Evolutionary conservation across 2,113 vertebrate genomes (phyloP), one percentile per base, ranked within the genome.

Genomic region (Lophura nycthemera): DNA sequence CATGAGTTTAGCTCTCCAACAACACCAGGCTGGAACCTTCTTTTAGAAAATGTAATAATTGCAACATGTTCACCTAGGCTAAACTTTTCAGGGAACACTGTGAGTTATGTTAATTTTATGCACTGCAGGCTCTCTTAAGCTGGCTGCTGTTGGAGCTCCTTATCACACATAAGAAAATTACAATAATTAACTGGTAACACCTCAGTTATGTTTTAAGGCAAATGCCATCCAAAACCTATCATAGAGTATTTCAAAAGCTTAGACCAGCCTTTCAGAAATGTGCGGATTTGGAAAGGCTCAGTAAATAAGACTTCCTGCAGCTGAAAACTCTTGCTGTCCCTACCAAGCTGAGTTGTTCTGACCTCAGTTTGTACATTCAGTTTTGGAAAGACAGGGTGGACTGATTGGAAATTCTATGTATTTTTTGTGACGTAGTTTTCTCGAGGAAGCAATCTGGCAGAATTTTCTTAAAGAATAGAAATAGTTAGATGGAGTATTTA

Each of bases 141-240:
- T 42, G 56, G 71, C 92, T 96, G 92, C 95, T 96, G 63, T 89
- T 94, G 96, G 96, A 97, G 85, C 88, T 95, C 88, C 89, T 96
- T 97, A 97, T 77, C 93, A 90, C 93, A 96, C 63, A 71, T 90
- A 95, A 40, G 96, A 98, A 98, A 98, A 98, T 97, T 96, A 96
- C 95, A 98, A 97, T 97, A 97, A 97, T 97, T 97, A 97, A 95
- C 97, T 91, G 95, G 93, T 98, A 98, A 97, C 96, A 97, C 95
- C 95, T 97, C 92, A 92, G 96, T 96, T 97, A 90, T 85, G 90
- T 98, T 98, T 98, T 97, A 97, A 97, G 96, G 93, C 59, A 82
- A 98, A 97, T 95, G 92, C 97, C 97, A 97, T 93, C 92, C 96
- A 97, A 96, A 95, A 93, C 78, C 76, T 93, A 95, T 96, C 96